phyloP scores from a whole-genome alignment of 2,888 invertebrate genomes.

The Lepeophtheirus nordmannii region DNA sequence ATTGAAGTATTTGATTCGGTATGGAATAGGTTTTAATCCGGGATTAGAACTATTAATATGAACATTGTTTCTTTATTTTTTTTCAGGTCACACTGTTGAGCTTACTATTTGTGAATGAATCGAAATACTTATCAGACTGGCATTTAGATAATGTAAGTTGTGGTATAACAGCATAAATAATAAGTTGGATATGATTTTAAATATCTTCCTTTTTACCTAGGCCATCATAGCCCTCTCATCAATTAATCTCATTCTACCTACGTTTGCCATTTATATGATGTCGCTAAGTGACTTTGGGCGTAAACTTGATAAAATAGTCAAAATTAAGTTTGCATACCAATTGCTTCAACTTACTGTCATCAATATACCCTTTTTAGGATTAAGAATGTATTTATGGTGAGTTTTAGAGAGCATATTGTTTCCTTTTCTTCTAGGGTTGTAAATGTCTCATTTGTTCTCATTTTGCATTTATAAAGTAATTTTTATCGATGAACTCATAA shows the following conservation, averaged over 20 bases:
- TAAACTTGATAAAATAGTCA: slow-evolving; percentile 7
- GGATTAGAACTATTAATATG: not conserved
- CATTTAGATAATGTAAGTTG: no score
- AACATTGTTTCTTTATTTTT: not conserved
- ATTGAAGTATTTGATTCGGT: slow-evolving; percentile 16
- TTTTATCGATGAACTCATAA: no score
- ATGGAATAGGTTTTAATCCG: not conserved
- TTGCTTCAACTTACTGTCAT: slow-evolving; percentile 10
- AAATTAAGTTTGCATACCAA: slow-evolving; percentile 8
- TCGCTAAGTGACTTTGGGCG: slow-evolving; percentile 21
- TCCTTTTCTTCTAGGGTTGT: no score
- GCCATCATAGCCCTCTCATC: slow-evolving; percentile 8
- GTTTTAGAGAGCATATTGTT: no score
- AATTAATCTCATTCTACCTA: slow-evolving; percentile 15
- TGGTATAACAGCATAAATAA: no score
- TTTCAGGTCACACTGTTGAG: slow-evolving; percentile 13
- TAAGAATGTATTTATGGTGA: slow-evolving; percentile 17
- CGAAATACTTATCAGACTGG: not conserved
- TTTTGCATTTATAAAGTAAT: no score
- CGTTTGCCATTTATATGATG: slow-evolving; percentile 7
- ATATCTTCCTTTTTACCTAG: not conserved
- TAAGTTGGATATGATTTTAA: not conserved
- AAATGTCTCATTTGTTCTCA: no score
- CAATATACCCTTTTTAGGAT: slow-evolving; percentile 17
- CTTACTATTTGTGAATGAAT: slow-evolving; percentile 1